Conservation (phyloP, 2,797 vertebrate genomes). For the Girardinus metallicus region DNA sequence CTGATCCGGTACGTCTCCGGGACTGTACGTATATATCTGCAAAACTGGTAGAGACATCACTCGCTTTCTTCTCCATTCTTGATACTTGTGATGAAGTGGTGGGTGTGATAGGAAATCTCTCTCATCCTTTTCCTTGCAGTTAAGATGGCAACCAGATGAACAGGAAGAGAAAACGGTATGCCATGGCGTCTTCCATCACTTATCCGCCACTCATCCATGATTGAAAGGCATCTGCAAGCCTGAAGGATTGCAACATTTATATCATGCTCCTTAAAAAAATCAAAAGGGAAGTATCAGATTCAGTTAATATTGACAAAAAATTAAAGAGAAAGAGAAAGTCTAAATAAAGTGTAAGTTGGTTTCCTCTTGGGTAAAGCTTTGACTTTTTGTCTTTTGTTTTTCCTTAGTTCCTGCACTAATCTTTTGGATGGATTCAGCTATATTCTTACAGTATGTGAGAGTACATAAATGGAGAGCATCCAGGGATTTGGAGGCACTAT, state of each 20-base stretch:
- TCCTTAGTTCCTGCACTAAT: constrained; percentile 56
- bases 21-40: constrained; percentile 51
- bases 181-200: constrained; percentile 71
- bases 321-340: constrained; percentile 52
- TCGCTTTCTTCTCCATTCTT: constrained; percentile 55
- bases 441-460: constrained; percentile 74
- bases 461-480: constrained; percentile 74
- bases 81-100: constrained; percentile 67
- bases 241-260: constrained; percentile 74
- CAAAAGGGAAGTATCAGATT: constrained; percentile 61
- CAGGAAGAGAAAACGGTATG: constrained; percentile 66
- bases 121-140: constrained; percentile 65
- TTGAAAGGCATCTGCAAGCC: constrained; percentile 76
- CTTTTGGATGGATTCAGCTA: constrained; percentile 70
- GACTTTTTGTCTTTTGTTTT: constrained; percentile 55
- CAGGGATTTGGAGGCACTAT: constrained; percentile 76
- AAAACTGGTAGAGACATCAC: constrained; percentile 54
- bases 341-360: constrained; percentile 70
- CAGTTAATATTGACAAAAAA: constrained; percentile 77
- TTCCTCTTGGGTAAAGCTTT: constrained; percentile 57
- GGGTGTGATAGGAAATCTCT: constrained; percentile 71
- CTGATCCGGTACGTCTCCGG: constrained; percentile 40
- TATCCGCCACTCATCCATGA: constrained; percentile 81
- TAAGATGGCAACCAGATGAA: constrained; percentile 71
- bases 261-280: constrained; percentile 66